These are phyloP conservation scores for Palythoa grandiflora DNA, from an alignment of 92 coral and sea anemone genomes.

Conservation along the genomic window DNA sequence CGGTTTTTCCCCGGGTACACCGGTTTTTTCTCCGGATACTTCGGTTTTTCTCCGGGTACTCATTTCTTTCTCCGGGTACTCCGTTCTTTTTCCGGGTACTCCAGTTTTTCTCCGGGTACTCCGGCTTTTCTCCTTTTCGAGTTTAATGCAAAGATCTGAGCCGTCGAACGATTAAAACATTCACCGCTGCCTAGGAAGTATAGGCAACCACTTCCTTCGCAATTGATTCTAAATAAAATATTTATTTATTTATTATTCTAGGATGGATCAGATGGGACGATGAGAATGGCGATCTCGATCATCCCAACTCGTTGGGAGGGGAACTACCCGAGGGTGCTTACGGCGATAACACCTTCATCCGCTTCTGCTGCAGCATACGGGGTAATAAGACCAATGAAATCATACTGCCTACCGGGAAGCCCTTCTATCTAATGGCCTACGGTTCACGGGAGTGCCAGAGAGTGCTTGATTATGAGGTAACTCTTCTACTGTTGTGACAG, in stretches of 20 bases:
- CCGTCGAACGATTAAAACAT: too few relatives aligned
- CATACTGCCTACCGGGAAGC: conserved; percentile 66
- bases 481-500: neutral
- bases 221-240: too few relatives aligned
- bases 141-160: too few relatives aligned
- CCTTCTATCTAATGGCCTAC: conserved; percentile 80
- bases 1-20: too few relatives aligned
- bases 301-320: conserved; percentile 72
- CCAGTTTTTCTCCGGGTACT: too few relatives aligned
- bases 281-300: conserved; percentile 77
- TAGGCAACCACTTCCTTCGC: too few relatives aligned
- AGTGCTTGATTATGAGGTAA: conserved; percentile 74
- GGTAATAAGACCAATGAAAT: conserved; percentile 72
- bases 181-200: too few relatives aligned
- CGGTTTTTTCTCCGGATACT: too few relatives aligned
- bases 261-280: conserved; percentile 94
- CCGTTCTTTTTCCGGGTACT: too few relatives aligned
- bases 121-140: too few relatives aligned
- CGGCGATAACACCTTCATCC: conserved; percentile 81
- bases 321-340: conserved; percentile 82
- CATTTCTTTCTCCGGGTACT: too few relatives aligned
- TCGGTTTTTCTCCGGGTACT: too few relatives aligned
- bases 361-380: conserved; percentile 83
- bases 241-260: neutral
- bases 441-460: conserved; percentile 76